Evolutionary conservation across 2,888 invertebrate genomes (phyloP).

Genomic region (Enoplolaimus lenunculus): DNA sequence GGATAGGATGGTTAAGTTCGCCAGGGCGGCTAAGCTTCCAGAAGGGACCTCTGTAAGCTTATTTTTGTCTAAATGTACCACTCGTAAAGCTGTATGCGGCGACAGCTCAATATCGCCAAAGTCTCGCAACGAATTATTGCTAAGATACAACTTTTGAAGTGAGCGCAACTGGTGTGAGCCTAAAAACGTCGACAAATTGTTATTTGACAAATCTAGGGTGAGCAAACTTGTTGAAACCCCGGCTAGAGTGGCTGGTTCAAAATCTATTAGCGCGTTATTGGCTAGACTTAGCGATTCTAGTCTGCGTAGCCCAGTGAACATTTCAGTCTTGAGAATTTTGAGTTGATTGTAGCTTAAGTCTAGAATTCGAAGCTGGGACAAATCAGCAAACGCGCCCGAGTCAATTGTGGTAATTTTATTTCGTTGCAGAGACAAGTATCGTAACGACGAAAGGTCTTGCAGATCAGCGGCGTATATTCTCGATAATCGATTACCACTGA

Average conservation of each 20-base stretch:
- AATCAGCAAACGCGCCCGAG: slow-evolving; percentile 34
- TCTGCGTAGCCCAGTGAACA: slow-evolving; percentile 35
- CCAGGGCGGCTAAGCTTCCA: slow-evolving; percentile 36
- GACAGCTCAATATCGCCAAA: slow-evolving; percentile 5
- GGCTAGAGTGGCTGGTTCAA: slow-evolving; percentile 32
- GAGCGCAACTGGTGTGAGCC: slow-evolving; percentile 26
- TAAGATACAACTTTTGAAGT: slow-evolving; percentile 32
- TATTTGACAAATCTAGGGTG: slow-evolving; percentile 42
- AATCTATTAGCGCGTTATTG: slow-evolving; percentile 26
- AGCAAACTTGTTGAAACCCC: slow-evolving; percentile 29
- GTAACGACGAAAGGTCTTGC: slow-evolving; percentile 32
- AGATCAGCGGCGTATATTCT: background rate
- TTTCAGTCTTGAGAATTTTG: slow-evolving; percentile 33
- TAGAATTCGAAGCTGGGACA: slow-evolving; percentile 36
- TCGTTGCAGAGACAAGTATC: slow-evolving; percentile 38
- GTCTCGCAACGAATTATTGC: slow-evolving; percentile 32
- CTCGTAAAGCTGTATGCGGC: slow-evolving; percentile 6
- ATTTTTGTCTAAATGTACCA: slow-evolving; percentile 22
- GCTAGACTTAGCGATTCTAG: slow-evolving; percentile 35
- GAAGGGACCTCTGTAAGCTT: slow-evolving; percentile 2
- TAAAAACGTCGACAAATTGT: slow-evolving; percentile 30
- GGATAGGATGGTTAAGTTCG: slow-evolving; percentile 36
- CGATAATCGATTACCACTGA: slow-evolving; percentile 23
- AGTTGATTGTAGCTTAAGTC: slow-evolving; percentile 43
- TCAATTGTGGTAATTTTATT: slow-evolving; percentile 38